phyloP scores from a whole-genome alignment of 1,140 invertebrate species.

The Calliphora vicina region DNA sequence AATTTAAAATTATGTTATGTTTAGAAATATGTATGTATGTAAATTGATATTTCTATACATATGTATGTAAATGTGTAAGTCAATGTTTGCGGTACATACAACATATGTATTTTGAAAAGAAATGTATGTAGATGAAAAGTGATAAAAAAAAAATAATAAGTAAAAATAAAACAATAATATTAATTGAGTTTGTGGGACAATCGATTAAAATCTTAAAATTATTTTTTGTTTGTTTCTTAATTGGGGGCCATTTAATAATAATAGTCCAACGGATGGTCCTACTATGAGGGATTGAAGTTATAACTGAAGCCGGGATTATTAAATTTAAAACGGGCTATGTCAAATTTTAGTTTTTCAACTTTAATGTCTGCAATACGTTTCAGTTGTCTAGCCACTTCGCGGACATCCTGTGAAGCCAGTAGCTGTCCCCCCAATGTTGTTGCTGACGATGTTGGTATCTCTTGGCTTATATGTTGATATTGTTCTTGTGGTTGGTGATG shows the following conservation, averaged over 20 bases:
- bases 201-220: neutral
- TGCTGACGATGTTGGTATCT: neutral
- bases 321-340: slow-evolving; percentile 60
- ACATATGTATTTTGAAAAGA: too few species aligned
- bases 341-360: slow-evolving; percentile 58
- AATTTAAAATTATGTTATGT: too few species aligned
- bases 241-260: neutral
- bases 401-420: slow-evolving; percentile 49
- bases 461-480: slow-evolving; percentile 14
- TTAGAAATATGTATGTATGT: too few species aligned
- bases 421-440: neutral
- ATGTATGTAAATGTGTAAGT: too few species aligned
- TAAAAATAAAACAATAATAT: neutral
- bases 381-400: slow-evolving; percentile 55
- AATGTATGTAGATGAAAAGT: neutral
- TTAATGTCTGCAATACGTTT: slow-evolving; percentile 60
- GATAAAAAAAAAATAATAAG: neutral
- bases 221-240: neutral
- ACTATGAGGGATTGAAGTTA: slow-evolving; percentile 20
- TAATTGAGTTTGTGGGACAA: neutral
- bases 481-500: slow-evolving; percentile 27
- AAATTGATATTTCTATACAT: too few species aligned
- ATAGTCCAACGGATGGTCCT: neutral
- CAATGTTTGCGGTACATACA: too few species aligned
- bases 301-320: slow-evolving; percentile 59